Evolutionary conservation across 2,113 vertebrate species (phyloP), one percentile per base, ranked within the genome.

Genomic region (Hippotragus niger): DNA sequence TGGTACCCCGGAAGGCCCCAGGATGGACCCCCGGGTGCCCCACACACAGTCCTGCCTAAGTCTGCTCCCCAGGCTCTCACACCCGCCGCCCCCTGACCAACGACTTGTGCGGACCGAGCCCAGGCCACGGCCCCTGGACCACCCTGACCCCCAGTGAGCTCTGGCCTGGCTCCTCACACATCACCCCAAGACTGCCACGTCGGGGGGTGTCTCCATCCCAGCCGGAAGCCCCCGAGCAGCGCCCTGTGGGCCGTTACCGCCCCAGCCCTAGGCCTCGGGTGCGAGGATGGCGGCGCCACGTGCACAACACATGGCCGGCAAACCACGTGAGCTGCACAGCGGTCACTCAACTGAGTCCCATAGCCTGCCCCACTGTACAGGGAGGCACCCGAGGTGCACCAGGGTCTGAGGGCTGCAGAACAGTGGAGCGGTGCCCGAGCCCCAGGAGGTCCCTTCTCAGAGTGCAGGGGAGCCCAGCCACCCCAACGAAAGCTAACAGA

Each of bases 231-330:
- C 43, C 23, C 0, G 11, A 52, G 33, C n/a, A 29, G 57, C 7
- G 12, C 31, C 57, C 57, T 3, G 6, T 15, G 4, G 12, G 55
- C 11, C 1, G 0, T 15, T 5, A 2, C 21, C 4, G 0, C 27
- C 31, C 8, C 43, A 6, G 45, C 57, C 19, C 57, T 58, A 40
- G 0, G 7, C 76, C 12, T 47, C 7, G 45, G 7, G 29, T 47
- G 15, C 6, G 0, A 23, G 47, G 31, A 74, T 13, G 25, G 33
- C 8, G 5, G 47, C 1, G 2, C 6, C 13, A n/a, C 8, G 5
- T 5, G 0, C 15, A 57, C 23, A 15, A n/a, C 43, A 47, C 2
- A 0, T 31, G 10, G 83, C 16, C 2, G 2, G 29, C 55, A 45
- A 43, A 45, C 55, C 55, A 19, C 2, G 25, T 16, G 16, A 57